These are phyloP conservation scores for Leptodirus hochenwartii DNA, from an alignment of 2,888 invertebrate genomes.

Conservation along the genomic window DNA sequence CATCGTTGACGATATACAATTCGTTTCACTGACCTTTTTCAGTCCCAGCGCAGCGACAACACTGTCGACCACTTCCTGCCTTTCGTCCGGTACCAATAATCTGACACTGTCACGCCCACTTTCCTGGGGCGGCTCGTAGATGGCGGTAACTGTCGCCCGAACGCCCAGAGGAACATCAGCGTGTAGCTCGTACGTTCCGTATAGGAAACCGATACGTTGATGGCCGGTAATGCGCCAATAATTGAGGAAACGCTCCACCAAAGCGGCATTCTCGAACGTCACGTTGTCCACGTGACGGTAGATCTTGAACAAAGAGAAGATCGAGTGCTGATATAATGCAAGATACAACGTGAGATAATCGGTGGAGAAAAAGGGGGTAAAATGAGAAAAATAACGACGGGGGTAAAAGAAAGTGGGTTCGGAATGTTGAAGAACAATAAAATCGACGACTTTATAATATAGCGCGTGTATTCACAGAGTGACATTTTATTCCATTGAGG, in stretches of 20 bases:
- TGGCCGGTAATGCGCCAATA: constrained; percentile 91
- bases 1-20: too few species aligned
- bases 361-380: too few species aligned
- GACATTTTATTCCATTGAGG: too few species aligned
- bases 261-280: constrained; percentile 84
- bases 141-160: constrained; percentile 72
- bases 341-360: background rate
- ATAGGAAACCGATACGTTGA: constrained; percentile 86
- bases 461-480: too few species aligned
- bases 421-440: too few species aligned
- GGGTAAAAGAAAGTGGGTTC: too few species aligned
- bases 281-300: constrained; percentile 96
- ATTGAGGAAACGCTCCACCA: constrained; percentile 90
- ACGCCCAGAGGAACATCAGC: constrained; percentile 77
- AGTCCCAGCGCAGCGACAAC: constrained; percentile 67
- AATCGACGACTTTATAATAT: too few species aligned
- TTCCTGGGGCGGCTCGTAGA: constrained; percentile 96
- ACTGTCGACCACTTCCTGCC: constrained; percentile 48
- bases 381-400: too few species aligned
- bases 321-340: background rate
- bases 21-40: too few species aligned
- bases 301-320: constrained; percentile 33
- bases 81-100: constrained; percentile 50
- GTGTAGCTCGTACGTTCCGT: constrained; percentile 83
- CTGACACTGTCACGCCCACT: constrained; percentile 54